Base-by-base conservation (phyloP, 2,888 invertebrate species). In the Agrotis segetum region DNA sequence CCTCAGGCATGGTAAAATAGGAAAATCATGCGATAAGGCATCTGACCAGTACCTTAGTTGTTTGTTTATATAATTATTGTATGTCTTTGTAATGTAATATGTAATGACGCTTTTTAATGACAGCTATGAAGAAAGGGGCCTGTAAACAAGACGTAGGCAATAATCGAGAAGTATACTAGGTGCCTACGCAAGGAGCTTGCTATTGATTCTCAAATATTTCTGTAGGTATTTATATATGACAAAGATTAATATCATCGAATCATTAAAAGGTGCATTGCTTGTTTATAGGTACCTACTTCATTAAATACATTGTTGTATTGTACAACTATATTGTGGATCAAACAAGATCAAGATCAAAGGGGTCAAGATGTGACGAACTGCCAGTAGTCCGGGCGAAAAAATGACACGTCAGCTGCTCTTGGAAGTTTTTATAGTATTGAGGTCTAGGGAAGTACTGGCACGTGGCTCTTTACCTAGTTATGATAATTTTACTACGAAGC, bases 401-500 rank as follows among this genome's bases (percentile, higher is more conserved):
- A n/a, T 5, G 14, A n/a, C n/a, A 49, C 29, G 34, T 40, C 3
- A 29, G 19, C 40, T 40, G 14, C 4, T 40, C 6, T 40, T 0
- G 17, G 40, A 24, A 19, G 40, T 47, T 16, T 56, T 49, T 40
- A 34, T 40, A 17, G 34, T 34, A 65, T 44, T 29, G 17, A 63
- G 67, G 59, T 67, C 50, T 56, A 64, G 53, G 55, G 63, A 67
- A 67, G 61, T 53, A 53, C n/a, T 49, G 68, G 62, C 84, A 72
- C 80, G 78, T 71, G 85, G 68, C 46, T 29, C 79, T 83, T 87
- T 85, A 88, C 85, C 87, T 86, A 88, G 77, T 82, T 84, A 84
- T 85, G 95, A 95, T 95, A 94, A 95, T 90, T 94, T 95, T 95
- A 95, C 95, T 95, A 95, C 89, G 89, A 91, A 89, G 89, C 65